Evolutionary conservation across 2,888 invertebrate genomes (phyloP).

Genomic region (Leptopterna dolabrata): DNA sequence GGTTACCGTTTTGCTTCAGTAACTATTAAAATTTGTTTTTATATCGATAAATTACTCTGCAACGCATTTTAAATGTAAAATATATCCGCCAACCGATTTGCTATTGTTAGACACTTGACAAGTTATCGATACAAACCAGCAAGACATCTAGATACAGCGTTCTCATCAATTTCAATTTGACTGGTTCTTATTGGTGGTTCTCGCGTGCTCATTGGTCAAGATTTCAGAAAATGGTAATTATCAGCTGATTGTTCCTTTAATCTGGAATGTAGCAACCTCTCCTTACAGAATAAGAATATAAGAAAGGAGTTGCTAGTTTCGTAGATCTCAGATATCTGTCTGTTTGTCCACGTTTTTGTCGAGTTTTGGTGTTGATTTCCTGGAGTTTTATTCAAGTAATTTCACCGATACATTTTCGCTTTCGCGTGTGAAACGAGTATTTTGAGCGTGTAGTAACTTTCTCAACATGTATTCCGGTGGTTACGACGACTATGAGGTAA

Average conservation of each 20-base stretch:
- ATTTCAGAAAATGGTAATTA: neutral
- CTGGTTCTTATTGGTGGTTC: neutral
- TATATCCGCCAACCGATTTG: neutral
- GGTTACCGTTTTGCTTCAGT: too few relatives aligned
- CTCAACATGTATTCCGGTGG: neutral
- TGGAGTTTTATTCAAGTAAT: neutral
- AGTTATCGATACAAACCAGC: neutral
- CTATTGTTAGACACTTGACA: neutral
- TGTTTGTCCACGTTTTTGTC: neutral
- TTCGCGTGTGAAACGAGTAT: neutral
- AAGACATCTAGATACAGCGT: neutral
- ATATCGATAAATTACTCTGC: too few relatives aligned
- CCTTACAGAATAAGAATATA: too few relatives aligned
- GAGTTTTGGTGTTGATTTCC: neutral
- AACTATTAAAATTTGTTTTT: too few relatives aligned
- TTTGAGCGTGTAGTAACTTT: neutral
- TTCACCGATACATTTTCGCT: neutral
- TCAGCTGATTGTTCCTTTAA: neutral
- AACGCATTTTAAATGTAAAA: too few relatives aligned
- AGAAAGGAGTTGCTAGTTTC: neutral
- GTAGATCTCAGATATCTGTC: neutral
- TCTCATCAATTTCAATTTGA: neutral
- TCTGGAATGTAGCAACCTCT: neutral
- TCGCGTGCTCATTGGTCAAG: neutral
- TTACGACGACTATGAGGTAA: constrained; percentile 23